These are phyloP conservation scores for Casuarius casuarius DNA, from an alignment of 2,113 vertebrate species.

Conservation along the genomic window DNA sequence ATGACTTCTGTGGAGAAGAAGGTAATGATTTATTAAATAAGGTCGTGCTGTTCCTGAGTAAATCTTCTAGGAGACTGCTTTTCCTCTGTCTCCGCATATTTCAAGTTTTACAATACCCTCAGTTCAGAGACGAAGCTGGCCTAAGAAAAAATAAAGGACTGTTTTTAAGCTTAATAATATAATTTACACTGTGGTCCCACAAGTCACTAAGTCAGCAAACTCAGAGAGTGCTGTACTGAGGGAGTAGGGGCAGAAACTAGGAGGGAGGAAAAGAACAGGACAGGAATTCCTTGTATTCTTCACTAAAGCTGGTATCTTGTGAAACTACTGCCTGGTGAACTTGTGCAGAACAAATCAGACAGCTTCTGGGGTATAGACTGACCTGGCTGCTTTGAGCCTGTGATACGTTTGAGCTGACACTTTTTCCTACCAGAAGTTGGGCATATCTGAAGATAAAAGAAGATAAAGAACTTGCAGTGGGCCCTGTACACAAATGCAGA, in stretches of 20 bases:
- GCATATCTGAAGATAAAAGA: neutral
- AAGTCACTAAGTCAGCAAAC: neutral
- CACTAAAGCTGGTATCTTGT: neutral
- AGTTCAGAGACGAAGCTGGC: neutral
- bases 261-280: neutral
- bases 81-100: neutral
- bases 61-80: neutral
- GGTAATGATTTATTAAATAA: neutral
- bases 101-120: neutral
- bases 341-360: neutral
- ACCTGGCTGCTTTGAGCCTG: neutral
- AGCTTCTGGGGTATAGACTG: neutral
- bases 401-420: neutral
- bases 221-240: fast-evolving
- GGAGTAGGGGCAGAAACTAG: neutral
- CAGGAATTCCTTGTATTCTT: neutral
- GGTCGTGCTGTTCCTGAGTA: neutral
- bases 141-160: neutral
- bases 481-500: neutral
- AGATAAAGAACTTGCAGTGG: neutral
- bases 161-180: neutral
- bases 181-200: neutral
- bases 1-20: neutral
- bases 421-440: neutral
- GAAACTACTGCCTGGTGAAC: neutral